phyloP scores from a whole-genome alignment of 2,888 invertebrate genomes.

The Schizotus pectinicornis region DNA sequence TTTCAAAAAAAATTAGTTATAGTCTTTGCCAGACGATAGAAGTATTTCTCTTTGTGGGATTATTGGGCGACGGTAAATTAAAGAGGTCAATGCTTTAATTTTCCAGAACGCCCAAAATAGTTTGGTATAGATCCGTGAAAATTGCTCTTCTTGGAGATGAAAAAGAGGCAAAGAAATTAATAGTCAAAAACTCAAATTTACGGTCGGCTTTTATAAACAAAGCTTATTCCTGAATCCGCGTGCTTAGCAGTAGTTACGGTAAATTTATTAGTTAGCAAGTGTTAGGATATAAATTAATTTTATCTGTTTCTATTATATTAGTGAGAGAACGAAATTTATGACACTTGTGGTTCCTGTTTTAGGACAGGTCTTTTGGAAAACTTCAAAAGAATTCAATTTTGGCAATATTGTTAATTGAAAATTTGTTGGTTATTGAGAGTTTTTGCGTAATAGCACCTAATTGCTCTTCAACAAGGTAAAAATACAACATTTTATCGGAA shows the following conservation, averaged over 20 bases:
- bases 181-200: constrained; percentile 17
- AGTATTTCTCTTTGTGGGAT: no score
- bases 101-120: neutral
- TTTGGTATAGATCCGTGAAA: neutral
- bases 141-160: constrained; percentile 13
- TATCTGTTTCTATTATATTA: constrained; percentile 12
- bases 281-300: constrained; percentile 15
- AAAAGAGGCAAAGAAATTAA: constrained; percentile 15
- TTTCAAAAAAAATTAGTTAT: no score
- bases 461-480: neutral
- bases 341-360: neutral
- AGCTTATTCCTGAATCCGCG: constrained; percentile 47
- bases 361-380: no score
- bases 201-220: constrained; percentile 41
- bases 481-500: constrained; percentile 12
- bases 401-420: no score
- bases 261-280: constrained; percentile 24
- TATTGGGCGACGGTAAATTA: neutral
- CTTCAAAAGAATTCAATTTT: no score
- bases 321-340: constrained; percentile 7
- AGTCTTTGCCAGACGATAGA: no score
- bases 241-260: constrained; percentile 28
- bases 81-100: neutral
- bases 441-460: no score
- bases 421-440: no score